Conservation (phyloP, 1,140 invertebrate genomes). For the Papilio polytes region DNA sequence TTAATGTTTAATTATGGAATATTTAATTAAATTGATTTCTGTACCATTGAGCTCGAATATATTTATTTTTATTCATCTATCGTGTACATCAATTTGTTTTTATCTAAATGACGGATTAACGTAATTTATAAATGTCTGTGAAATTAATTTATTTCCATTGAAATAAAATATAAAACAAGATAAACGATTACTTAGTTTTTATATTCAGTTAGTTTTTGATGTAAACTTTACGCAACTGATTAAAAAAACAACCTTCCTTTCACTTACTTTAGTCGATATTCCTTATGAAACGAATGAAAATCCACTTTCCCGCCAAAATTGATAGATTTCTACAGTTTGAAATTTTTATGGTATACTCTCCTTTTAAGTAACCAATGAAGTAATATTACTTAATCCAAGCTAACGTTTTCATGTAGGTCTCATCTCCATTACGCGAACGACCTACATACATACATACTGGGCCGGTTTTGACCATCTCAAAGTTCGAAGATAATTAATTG, state of each 20-base stretch:
- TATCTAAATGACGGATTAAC: neutral
- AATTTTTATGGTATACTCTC: neutral
- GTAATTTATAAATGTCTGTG: neutral
- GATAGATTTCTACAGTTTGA: neutral
- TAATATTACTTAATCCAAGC: slow-evolving; percentile 17
- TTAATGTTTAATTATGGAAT: too few relatives aligned
- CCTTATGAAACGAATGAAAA: neutral
- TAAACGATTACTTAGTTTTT: neutral
- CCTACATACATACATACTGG: slow-evolving; percentile 6
- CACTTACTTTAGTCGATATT: neutral
- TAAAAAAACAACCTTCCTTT: slow-evolving; percentile 20
- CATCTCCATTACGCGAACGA: slow-evolving; percentile 25
- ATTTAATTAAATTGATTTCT: too few relatives aligned
- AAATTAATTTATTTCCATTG: neutral
- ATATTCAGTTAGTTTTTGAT: slow-evolving; percentile 8
- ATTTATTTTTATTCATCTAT: neutral
- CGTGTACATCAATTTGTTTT: too few relatives aligned
- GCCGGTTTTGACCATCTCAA: slow-evolving; percentile 30
- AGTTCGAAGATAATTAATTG: neutral
- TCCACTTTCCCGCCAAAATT: slow-evolving; percentile 15
- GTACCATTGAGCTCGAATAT: neutral
- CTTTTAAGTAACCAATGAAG: neutral
- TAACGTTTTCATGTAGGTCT: neutral
- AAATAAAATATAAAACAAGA: neutral
- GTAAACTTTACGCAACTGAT: neutral